phyloP scores from a whole-genome alignment of 2,888 invertebrate genomes.

The Polia nebulosa region DNA sequence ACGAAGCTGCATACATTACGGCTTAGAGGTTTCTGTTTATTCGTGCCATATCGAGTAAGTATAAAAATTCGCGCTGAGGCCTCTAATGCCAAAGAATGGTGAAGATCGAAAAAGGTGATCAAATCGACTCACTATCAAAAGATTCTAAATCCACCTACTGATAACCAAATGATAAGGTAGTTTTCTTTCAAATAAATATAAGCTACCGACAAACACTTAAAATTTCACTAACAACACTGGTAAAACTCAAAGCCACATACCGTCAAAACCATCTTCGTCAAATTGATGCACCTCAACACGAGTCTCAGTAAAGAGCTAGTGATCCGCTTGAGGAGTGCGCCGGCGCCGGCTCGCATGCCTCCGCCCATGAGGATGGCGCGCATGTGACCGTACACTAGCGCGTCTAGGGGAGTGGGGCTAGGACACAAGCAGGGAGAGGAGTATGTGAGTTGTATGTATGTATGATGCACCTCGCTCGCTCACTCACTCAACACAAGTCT shows the following conservation, averaged over 20 bases:
- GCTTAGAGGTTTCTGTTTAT: too few relatives aligned
- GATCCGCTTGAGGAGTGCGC: slow-evolving; percentile 80
- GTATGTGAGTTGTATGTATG: too few relatives aligned
- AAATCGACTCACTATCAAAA: too few relatives aligned
- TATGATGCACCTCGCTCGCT: slow-evolving; percentile 77
- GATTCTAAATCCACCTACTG: too few relatives aligned
- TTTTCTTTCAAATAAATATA: too few relatives aligned
- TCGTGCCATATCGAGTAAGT: too few relatives aligned
- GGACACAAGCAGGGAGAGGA: slow-evolving; percentile 12
- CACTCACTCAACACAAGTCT: slow-evolving; percentile 76
- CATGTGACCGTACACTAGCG: slow-evolving; percentile 94
- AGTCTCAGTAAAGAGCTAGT: slow-evolving; percentile 84
- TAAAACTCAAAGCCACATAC: slow-evolving; percentile 65
- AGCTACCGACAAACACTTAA: too few relatives aligned
- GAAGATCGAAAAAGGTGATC: too few relatives aligned
- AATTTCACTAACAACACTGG: background rate
- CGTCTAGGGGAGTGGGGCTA: slow-evolving; percentile 95
- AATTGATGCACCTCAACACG: slow-evolving; percentile 74
- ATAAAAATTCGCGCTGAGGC: too few relatives aligned
- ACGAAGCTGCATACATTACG: too few relatives aligned
- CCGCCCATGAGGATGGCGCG: slow-evolving; percentile 84
- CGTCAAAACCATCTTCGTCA: slow-evolving; percentile 80
- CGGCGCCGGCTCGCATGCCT: slow-evolving; percentile 79
- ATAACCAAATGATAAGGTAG: too few relatives aligned
- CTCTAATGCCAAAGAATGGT: too few relatives aligned